Evolutionary conservation across 1,140 invertebrate species (phyloP), one percentile per base, ranked within the genome.

Genomic region (Trichonephila inaurata): DNA sequence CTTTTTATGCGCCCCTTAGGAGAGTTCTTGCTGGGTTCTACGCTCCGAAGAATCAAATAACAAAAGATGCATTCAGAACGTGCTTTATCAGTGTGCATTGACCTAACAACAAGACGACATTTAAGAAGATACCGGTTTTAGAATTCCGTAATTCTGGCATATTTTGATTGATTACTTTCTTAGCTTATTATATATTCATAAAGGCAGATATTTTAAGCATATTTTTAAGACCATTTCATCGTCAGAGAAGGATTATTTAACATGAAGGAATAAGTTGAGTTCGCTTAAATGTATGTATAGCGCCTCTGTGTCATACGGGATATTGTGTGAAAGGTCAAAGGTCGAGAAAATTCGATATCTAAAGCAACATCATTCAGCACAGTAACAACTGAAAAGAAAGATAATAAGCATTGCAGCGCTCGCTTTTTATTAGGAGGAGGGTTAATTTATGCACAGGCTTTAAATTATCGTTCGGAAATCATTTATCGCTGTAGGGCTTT

Each of bases 151-250:
- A 18, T 16, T 16, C 18, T 77, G 72, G 18, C 28, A 40, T 12
- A 18, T 28, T 28, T 72, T 72, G 14, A 77, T 77, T 77, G 72
- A 77, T 77, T 77, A 77, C 28, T 40, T 77, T 77, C 28, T 77
- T 16, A 33, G 33, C 5, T 77, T 77, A 77, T 77, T 77, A 77
- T 6, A 77, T 40, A 77, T 77, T 77, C 72, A 18, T 77, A 77
- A 77, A 77, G 24, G 33, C 5, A 40, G 16, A 77, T 40, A 33
- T 77, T 77, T 77, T 28, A 16, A 77, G 72, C 3, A 18, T 77
- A 77, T 77, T 77, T 51, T 77, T 28, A 77, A 33, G 28, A 40
- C 14, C 16, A 40, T 77, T 77, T 77, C 69, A 64, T 64, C 62
- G 62, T 64, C 62, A 19, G 18, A 19, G 16, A 64, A 21, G 19